phyloP scores from a whole-genome alignment of 2,113 vertebrate genomes.

The Urocolius indicus region DNA sequence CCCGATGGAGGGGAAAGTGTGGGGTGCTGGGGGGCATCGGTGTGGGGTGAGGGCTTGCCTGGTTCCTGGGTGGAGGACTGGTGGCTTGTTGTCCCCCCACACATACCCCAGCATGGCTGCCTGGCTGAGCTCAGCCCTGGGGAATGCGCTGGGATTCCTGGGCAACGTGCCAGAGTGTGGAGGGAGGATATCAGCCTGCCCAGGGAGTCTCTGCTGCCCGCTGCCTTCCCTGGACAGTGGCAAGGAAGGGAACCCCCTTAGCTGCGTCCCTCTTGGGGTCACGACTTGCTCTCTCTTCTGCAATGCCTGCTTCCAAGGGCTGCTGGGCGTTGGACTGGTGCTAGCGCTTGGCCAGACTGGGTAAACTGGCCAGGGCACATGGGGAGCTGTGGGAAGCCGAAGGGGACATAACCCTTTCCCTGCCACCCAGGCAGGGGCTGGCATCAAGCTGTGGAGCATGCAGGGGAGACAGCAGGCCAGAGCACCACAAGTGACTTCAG shows the following conservation, averaged over 20 bases:
- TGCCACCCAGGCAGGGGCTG: background rate
- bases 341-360: background rate
- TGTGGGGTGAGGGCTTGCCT: background rate
- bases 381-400: background rate
- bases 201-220: background rate
- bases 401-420: background rate
- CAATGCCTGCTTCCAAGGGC: accelerated
- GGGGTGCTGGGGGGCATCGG: background rate
- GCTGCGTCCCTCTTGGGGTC: accelerated
- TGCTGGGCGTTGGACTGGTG: accelerated
- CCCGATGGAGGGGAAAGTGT: accelerated
- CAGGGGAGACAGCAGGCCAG: background rate
- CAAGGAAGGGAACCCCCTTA: background rate
- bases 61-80: background rate
- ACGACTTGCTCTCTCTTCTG: background rate
- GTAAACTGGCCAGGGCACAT: background rate
- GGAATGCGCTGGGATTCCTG: slow-evolving; percentile 60
- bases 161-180: background rate
- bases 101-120: background rate
- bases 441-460: accelerated
- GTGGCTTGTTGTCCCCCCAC: background rate
- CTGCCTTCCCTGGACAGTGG: background rate
- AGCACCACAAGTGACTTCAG: accelerated
- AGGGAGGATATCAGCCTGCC: background rate
- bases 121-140: background rate